These are phyloP conservation scores for Pipistrellus kuhlii DNA, from an alignment of 2,797 vertebrate species.

Conservation along the genomic window DNA sequence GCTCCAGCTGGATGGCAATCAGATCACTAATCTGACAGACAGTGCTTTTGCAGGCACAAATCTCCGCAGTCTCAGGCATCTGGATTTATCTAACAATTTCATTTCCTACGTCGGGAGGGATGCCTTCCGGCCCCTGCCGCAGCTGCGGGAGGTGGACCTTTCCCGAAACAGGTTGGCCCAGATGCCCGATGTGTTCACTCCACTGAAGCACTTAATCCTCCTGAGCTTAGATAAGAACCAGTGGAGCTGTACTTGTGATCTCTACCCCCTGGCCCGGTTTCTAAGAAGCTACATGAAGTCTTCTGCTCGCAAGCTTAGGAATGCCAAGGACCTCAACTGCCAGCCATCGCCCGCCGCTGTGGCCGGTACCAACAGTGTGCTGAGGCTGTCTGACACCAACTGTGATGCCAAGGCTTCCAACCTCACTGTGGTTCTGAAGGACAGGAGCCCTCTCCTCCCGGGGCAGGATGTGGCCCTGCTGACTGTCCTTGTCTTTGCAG, in stretches of 20 bases:
- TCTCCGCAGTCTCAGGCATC: conserved; percentile 87
- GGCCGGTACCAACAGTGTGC: conserved; percentile 83
- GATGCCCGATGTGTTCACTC: conserved; percentile 87
- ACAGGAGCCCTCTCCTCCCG: conserved; percentile 82
- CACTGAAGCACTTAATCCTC: conserved; percentile 87
- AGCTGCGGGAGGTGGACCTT: conserved; percentile 88
- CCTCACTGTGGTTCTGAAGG: conserved; percentile 84
- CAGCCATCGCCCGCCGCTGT: conserved; percentile 76
- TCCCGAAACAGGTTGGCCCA: conserved; percentile 89
- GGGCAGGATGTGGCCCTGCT: conserved; percentile 89
- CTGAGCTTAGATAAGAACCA: conserved; percentile 89
- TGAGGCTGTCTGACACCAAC: conserved; percentile 89
- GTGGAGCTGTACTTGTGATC: conserved; percentile 91
- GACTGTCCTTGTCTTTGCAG: conserved; percentile 89
- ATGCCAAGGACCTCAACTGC: conserved; percentile 87
- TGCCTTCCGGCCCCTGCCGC: conserved; percentile 86
- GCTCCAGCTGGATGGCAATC: conserved; percentile 90
- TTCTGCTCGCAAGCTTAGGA: conserved; percentile 85
- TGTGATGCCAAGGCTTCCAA: conserved; percentile 88
- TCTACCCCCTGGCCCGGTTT: conserved; percentile 86
- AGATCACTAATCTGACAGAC: conserved; percentile 86
- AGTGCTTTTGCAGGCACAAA: conserved; percentile 85
- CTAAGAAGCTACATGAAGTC: conserved; percentile 87
- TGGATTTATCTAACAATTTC: conserved; percentile 91
- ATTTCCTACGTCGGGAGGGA: conserved; percentile 86